phyloP scores from a whole-genome alignment of 2,888 invertebrate species.

The Brachyopa scutellaris region DNA sequence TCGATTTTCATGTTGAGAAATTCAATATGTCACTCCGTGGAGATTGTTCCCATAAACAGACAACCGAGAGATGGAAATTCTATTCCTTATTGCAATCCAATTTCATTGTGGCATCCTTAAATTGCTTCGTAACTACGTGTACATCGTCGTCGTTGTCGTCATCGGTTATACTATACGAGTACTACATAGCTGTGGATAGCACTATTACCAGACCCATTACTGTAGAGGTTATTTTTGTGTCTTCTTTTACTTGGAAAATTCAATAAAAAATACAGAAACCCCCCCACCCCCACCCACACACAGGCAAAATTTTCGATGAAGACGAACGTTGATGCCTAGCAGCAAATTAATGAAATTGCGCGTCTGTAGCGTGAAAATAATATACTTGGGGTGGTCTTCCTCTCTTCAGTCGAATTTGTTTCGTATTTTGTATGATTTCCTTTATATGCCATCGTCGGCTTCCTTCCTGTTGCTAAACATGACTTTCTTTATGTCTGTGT shows the following conservation, averaged over 20 bases:
- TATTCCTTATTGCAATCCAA: slow-evolving; percentile 62
- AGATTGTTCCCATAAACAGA: slow-evolving; percentile 57
- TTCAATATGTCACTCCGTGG: slow-evolving; percentile 57
- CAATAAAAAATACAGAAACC: slow-evolving; percentile 4
- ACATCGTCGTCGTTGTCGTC: slow-evolving; percentile 31
- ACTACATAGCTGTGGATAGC: slow-evolving; percentile 2
- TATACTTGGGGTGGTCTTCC: not conserved
- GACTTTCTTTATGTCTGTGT: not conserved
- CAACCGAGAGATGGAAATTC: slow-evolving; percentile 54
- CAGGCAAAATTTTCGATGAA: not conserved
- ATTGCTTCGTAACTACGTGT: slow-evolving; percentile 62
- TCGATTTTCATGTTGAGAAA: slow-evolving; percentile 53
- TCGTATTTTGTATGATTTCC: slow-evolving; percentile 16
- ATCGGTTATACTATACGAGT: too few species aligned
- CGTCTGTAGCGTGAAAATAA: slow-evolving; percentile 2
- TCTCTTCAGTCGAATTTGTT: not conserved
- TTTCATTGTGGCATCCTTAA: slow-evolving; percentile 61
- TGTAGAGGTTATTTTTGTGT: slow-evolving; percentile 25
- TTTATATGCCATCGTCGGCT: slow-evolving; percentile 10
- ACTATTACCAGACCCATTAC: slow-evolving; percentile 29
- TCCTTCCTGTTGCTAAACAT: slow-evolving; percentile 38
- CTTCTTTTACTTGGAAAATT: slow-evolving; percentile 15
- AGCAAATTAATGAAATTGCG: slow-evolving; percentile 21
- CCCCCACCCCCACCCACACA: not conserved
- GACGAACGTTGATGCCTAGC: slow-evolving; percentile 16